phyloP scores from a whole-genome alignment of 2,888 invertebrate genomes.

The Chrysolina oricalcia region DNA sequence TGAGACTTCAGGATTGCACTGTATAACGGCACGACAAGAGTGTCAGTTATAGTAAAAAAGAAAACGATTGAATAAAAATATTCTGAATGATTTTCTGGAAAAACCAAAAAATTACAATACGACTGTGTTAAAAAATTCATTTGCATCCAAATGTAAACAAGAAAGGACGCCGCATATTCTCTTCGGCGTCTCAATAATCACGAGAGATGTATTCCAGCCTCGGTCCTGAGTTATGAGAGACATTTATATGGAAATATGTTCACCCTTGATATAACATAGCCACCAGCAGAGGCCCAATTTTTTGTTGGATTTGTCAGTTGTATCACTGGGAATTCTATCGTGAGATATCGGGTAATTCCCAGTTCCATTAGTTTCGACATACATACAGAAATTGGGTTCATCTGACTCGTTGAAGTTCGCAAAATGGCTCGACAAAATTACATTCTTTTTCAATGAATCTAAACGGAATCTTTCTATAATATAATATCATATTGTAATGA shows the following conservation, averaged over 20 bases:
- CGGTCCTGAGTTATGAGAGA: slow-evolving; percentile 52
- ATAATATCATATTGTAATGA: too few relatives aligned
- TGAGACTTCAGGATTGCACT: too few relatives aligned
- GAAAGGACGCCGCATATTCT: background rate
- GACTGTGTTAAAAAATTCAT: background rate
- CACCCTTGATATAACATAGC: slow-evolving; percentile 25
- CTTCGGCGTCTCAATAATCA: slow-evolving; percentile 41
- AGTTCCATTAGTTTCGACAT: background rate
- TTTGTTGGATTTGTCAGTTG: background rate
- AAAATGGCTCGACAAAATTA: too few relatives aligned
- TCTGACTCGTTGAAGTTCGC: too few relatives aligned
- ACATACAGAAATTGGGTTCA: too few relatives aligned
- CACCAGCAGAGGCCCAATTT: background rate
- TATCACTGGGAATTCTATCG: background rate
- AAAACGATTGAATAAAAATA: too few relatives aligned
- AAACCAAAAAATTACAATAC: too few relatives aligned
- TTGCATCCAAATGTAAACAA: background rate
- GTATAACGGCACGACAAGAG: too few relatives aligned
- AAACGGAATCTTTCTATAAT: too few relatives aligned
- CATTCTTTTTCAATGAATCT: too few relatives aligned
- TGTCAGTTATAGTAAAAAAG: too few relatives aligned
- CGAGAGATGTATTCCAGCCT: slow-evolving; percentile 46
- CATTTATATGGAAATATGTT: slow-evolving; percentile 56
- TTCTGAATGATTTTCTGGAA: too few relatives aligned
- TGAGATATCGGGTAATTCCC: background rate